Evolutionary conservation across 2,888 invertebrate species (phyloP), one percentile per base, ranked within the genome.

Genomic region (Coremacera marginata): DNA sequence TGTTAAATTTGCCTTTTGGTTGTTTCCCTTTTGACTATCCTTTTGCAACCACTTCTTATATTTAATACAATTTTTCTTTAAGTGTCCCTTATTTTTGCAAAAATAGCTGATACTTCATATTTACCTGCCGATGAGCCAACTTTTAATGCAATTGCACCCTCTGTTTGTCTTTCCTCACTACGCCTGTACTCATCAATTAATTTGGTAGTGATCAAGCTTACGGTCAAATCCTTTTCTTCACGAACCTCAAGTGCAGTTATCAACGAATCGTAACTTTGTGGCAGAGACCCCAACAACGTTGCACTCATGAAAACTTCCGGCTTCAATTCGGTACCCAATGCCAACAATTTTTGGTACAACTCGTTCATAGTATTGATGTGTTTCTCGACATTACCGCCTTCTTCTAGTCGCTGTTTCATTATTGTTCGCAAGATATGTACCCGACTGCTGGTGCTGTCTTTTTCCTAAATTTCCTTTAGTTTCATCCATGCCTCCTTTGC

Each of bases 241-340:
- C 73, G 72, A 62, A 70, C 73, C 31, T 74, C 79, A 1, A 79
- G 74, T 19, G 77, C 78, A 4, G 77, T 76, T 14, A 79, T 73
- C 34, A 79, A 60, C 34, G 76, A 27, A 22, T 78, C 71, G 51
- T 79, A 79, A 44, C 77, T 77, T 63, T 49, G 31, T 14, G 76
- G 79, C 37, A 79, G 74, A 60, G 71, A 71, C 37, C 71, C 71
- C n/a, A 71, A 37, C 44, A 71, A 71, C 37, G 60, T 71, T 57
- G 71, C 71, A 60, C 71, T 71, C 71, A 71, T 71, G 60, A 71
- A 71, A 11, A 71, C 57, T 31, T 78, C 71, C 52, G 76, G 62
- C 25, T 71, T 68, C 27, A 63, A 63, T n/a, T 60, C 77, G 14
- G 77, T 73, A 34, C 77, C 77, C 16, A 80, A 27, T 37, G 74